Conservation (phyloP, 2,888 invertebrate genomes). For the Agrotis clavis region DNA sequence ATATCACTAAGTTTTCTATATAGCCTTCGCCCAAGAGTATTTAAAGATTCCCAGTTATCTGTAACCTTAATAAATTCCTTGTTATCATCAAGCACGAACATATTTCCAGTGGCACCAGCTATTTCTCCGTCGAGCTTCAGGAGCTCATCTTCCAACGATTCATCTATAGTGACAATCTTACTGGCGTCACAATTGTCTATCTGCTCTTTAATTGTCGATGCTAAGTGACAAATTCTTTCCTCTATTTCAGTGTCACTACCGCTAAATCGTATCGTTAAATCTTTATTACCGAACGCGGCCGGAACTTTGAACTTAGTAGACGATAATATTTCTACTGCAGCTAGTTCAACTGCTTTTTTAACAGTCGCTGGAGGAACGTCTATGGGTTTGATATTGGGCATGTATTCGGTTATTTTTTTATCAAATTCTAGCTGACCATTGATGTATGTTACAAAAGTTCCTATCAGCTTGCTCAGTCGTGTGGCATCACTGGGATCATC, state of each 20-base stretch:
- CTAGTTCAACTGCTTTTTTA: conserved; percentile 3
- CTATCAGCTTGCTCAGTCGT: conserved; percentile 2
- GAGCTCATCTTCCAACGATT: neutral
- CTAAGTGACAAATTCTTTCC: neutral
- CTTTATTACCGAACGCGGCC: conserved; percentile 5
- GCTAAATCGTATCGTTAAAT: neutral
- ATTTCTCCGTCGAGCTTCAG: conserved; percentile 1
- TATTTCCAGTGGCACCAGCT: conserved; percentile 7
- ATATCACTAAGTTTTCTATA: neutral
- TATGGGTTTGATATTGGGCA: neutral
- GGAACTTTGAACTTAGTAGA: neutral
- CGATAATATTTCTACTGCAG: neutral
- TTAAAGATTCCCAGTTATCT: conserved; percentile 2
- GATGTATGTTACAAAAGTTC: neutral
- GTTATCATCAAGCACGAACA: conserved; percentile 1
- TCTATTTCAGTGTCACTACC: neutral
- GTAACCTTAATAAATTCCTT: neutral
- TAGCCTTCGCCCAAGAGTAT: neutral
- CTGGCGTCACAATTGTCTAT: neutral
- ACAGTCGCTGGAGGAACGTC: neutral
- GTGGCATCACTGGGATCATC: neutral
- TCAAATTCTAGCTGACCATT: no score
- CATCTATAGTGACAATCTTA: neutral
- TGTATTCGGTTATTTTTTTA: no score
- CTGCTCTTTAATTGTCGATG: neutral